Evolutionary conservation across 2,113 vertebrate genomes (phyloP).

Genomic region (Echinops telfairi): DNA sequence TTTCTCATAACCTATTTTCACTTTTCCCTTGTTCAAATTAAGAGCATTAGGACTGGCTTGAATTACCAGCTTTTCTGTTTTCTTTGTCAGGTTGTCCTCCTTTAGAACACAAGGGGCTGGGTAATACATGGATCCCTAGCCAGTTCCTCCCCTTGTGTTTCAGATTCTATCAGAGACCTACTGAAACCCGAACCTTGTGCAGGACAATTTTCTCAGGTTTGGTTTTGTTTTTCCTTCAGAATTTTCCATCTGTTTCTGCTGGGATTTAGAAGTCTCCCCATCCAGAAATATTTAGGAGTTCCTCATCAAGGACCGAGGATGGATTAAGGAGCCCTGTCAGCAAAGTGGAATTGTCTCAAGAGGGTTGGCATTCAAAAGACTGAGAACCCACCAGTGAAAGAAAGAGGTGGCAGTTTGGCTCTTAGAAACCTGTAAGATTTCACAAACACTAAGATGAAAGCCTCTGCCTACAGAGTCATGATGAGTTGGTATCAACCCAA

Average conservation of each 20-base stretch:
- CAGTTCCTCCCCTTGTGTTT: background rate
- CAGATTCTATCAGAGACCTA: background rate
- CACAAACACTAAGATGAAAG: too few relatives aligned
- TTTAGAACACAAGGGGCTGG: background rate
- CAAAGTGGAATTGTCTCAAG: too few relatives aligned
- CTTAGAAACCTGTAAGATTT: too few relatives aligned
- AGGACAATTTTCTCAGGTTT: background rate
- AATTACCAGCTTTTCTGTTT: background rate
- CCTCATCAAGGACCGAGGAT: too few relatives aligned
- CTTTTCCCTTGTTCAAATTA: conserved; percentile 33
- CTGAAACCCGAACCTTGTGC: background rate
- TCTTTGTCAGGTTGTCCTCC: background rate
- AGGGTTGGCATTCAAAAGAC: too few relatives aligned
- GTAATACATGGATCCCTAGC: background rate
- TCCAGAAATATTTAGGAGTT: too few relatives aligned
- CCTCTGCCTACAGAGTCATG: too few relatives aligned
- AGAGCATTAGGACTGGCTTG: background rate
- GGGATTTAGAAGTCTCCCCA: background rate
- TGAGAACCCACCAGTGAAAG: too few relatives aligned
- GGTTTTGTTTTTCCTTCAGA: background rate
- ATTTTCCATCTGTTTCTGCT: background rate
- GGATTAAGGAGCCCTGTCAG: too few relatives aligned
- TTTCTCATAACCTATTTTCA: background rate
- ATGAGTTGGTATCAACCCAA: background rate
- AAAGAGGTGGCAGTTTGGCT: too few relatives aligned